Base-by-base conservation (phyloP, 1,140 invertebrate genomes). In the Teleopsis dalmanni region DNA sequence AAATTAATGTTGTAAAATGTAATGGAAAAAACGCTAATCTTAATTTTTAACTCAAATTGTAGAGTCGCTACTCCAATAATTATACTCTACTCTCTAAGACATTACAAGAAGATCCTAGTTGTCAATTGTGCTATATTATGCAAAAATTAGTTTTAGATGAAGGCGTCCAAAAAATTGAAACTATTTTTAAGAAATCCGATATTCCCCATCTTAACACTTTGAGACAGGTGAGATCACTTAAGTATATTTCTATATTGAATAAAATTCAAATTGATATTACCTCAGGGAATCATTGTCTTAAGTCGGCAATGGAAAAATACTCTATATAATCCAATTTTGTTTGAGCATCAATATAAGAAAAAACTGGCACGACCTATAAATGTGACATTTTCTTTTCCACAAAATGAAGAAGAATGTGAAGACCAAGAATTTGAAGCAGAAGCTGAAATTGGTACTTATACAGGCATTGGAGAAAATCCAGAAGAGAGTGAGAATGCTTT, bases 251-350 rank as follows among this genome's bases (percentile, higher is more conserved):
- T 23, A 23, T 13, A 25, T 7, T 18, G 18, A 3, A 2, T 1
- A 27, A 16, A 14, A n/a, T 2, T 5, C n/a, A 14, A 42, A 27
- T 4, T n/a, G 22, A 47, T 51, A 48, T 36, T 38, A 52, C 61
- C 73, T 26, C 53, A 91, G 81, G 91, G 90, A n/a, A 83, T 95
- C 16, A 84, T 94, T 63, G 89, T 92, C 36, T 67, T 97, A 16
- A 94, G 90, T 59, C 79, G 93, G 3, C 92, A 97, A 65, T 98
- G 94, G 94, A 97, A 97, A 72, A 95, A 94, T 70, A 87, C 92
- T 4, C 73, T 98, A 3, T 95, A 96, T 63, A 95, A 94, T 55
- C 94, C 94, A 1, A 75, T 94, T 38, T 73, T 95, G 27, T 77
- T 93, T 42, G 90, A 95, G 58, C 87, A 92, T 63, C 91, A 89